Evolutionary conservation across 2,888 invertebrate species (phyloP), one percentile per base, ranked within the genome.

Genomic region (Heteromurus nitidus): DNA sequence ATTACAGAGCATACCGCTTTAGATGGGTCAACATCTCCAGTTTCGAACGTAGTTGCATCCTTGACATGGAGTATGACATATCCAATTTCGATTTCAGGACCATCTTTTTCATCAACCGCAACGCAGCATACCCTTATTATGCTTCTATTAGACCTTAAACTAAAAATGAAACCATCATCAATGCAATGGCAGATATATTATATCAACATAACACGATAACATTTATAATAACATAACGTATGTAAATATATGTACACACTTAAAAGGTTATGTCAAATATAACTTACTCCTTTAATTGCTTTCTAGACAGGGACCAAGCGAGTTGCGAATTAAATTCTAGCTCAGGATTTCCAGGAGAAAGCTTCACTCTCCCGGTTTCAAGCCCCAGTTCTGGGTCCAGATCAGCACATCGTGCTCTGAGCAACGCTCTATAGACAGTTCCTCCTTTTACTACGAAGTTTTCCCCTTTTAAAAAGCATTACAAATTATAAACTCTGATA

Each of bases 311-410:
- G 3, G 79, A 67, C 84, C 84, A 84, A 1, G 80, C 82, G 11
- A 84, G 58, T 18, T 84, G 84, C 9, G 82, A 82, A 28, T 84
- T 76, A 47, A 84, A 82, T 13, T 62, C 67, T 2, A 82, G 84
- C 20, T 84, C 84, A 0, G 84, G 64, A 30, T 76, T 76, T 7
- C 64, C 62, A 13, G 80, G 44, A 0, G 65, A 22, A 1, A 82
- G 22, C 26, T 28, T 67, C 11, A 77, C 67, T 18, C 58, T 36
- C 16, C 69, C 73, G 9, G 84, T 70, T 22, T 80, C 60, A 28
- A 84, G 16, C 9, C 28, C 26, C 24, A 76, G 26, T 13, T 69
- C 80, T 3, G 76, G 69, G 24, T 76, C 24, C 28, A 76, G 44
- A n/a, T 69, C 76, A 2, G 62, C 30, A 18, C 76, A 76, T 62